Evolutionary conservation across 2,888 invertebrate genomes (phyloP), one percentile per base, ranked within the genome.

Genomic region (Temnothorax unifasciatus): DNA sequence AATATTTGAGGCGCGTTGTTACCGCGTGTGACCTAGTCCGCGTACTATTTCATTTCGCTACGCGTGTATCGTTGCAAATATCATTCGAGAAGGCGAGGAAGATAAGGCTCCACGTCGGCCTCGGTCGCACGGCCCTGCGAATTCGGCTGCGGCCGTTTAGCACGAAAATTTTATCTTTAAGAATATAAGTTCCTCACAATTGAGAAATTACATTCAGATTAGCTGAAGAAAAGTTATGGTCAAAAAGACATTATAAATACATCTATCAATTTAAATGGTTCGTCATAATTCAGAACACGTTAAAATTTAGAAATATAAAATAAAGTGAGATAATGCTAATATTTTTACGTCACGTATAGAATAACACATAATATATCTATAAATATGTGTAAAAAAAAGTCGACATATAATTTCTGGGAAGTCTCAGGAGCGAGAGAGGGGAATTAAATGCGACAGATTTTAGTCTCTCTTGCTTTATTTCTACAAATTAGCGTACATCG

Each of bases 401-500:
- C n/a, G 0, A n/a, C 9, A 2, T 66, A 34, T 5, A n/a, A 59
- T 71, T 41, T 29, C 6, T 13, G 34, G 59, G 38, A 71, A 59
- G 4, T 38, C 18, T 38, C 18, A 18, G 71, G 79, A 79, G 3
- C 3, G 29, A n/a, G 29, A 15, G 15, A 13, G 47, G 54, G 18
- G 9, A 18, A 71, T 81, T n/a, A 71, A 59, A 34, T 79, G 8
- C 11, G 15, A n/a, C 41, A 41, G 25, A 38, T 18, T 59, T 59
- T 71, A 81, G 13, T 79, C 25, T 81, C 79, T 82, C 44, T 87
- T 79, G 85, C 83, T 88, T 92, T 91, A 90, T 91, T 91, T 87
- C 85, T 88, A 88, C 73, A 86, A 87, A 86, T 87, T 84, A 76
- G 85, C 83, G 86, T 89, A 89, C 85, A 89, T 82, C 81, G 77